These are phyloP conservation scores for Oenanthe melanoleuca DNA, from an alignment of 2,113 vertebrate genomes.

Conservation along the genomic window DNA sequence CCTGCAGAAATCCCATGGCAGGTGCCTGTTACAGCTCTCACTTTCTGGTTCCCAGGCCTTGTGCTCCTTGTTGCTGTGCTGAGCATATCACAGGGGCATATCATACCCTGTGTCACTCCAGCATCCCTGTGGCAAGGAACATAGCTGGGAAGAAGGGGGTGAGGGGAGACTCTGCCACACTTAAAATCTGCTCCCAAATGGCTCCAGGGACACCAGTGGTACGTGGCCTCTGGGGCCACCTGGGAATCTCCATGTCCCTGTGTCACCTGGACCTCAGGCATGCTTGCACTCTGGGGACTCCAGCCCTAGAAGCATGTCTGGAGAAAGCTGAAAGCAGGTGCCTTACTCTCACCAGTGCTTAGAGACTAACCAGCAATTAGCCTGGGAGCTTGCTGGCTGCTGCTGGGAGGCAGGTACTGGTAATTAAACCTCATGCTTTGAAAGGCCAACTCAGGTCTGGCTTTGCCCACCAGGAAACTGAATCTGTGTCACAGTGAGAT, in stretches of 20 bases:
- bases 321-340: not conserved
- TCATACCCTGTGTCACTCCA: not conserved
- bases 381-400: not conserved
- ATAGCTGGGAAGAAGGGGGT: not conserved
- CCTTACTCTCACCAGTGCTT: not conserved
- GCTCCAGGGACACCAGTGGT: not conserved
- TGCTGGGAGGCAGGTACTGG: not conserved
- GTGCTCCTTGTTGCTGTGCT: not conserved
- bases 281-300: not conserved
- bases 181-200: not conserved
- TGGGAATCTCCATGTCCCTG: not conserved
- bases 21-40: rapidly evolving
- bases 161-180: not conserved
- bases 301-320: not conserved
- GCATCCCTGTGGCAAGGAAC: not conserved
- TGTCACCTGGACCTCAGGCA: not conserved
- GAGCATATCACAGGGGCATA: not conserved
- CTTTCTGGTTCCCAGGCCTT: not conserved
- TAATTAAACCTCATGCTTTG: not conserved
- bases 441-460: not conserved
- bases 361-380: not conserved
- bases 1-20: not conserved
- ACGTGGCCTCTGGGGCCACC: too few species aligned
- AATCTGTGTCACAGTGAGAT: rapidly evolving
- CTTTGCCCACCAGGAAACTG: not conserved